These are phyloP conservation scores for Lepidostoma basale DNA, from an alignment of 1,140 invertebrate genomes.

Conservation along the genomic window DNA sequence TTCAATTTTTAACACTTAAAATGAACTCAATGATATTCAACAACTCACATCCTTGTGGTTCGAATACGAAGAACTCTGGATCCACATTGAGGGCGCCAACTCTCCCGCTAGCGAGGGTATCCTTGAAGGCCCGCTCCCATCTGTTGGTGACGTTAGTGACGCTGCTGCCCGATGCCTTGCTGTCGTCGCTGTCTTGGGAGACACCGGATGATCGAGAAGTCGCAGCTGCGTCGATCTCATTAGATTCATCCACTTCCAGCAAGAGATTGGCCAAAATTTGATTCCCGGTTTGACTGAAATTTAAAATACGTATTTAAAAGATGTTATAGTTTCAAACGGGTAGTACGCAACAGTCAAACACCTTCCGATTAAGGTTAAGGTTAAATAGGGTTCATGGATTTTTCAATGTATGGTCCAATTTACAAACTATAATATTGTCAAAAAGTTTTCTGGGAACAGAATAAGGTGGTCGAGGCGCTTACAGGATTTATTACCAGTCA, in stretches of 20 bases:
- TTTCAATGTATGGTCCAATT: too few species aligned
- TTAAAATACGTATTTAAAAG: background rate
- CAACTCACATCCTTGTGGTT: constrained; percentile 67
- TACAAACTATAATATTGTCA: too few species aligned
- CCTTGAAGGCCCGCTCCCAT: constrained; percentile 67
- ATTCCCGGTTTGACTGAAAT: constrained; percentile 57
- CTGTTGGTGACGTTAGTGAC: constrained; percentile 49
- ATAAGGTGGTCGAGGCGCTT: too few species aligned
- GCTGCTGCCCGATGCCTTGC: background rate
- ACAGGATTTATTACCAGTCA: too few species aligned
- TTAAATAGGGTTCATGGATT: too few species aligned
- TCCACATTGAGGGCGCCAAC: constrained; percentile 81
- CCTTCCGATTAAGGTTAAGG: too few species aligned
- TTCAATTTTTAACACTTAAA: too few species aligned
- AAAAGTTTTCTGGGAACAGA: too few species aligned
- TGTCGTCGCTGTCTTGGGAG: background rate
- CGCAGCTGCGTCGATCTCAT: constrained; percentile 50
- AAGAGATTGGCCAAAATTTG: constrained; percentile 56
- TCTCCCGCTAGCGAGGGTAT: constrained; percentile 71
- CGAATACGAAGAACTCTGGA: constrained; percentile 74
- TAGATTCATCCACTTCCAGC: constrained; percentile 54
- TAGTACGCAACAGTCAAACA: too few species aligned
- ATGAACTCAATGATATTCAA: too few species aligned
- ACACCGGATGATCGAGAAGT: constrained; percentile 48
- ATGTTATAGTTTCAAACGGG: too few species aligned